Evolutionary conservation across 1,140 invertebrate genomes (phyloP), one percentile per base, ranked within the genome.

Genomic region (Trichomalopsis sarcophagae): DNA sequence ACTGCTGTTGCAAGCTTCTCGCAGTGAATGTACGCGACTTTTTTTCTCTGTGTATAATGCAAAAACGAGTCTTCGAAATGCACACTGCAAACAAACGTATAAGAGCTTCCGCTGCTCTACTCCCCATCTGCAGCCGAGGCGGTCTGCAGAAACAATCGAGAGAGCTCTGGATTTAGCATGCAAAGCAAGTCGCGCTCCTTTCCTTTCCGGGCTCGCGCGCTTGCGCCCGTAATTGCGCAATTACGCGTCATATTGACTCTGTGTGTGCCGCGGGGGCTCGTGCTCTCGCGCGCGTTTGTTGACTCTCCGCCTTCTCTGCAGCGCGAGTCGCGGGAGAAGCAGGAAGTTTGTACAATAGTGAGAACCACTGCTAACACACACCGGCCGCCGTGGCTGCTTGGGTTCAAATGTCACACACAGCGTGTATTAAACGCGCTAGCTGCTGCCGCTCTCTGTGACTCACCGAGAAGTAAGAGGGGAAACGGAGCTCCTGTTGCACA

Each of bases 191-290:
- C 27, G 27, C 9, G 55, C 55, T 62, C 55, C 55, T 62, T 62
- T 62, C 55, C 55, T 62, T 62, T 62, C 55, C 55, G 55, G 55
- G 55, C 55, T 62, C 55, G 55, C 55, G 27, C 71, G 55, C 55
- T 62, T 21, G 78, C 69, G 27, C 71, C 9, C 36, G 71, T 85
- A 85, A 85, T 85, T 81, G 84, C 78, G 62, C 84, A 85, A 85
- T 85, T 85, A 81, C 78, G 71, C 78, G 71, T 81, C 79, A n/a
- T 85, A 81, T 85, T 85, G 84, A 85, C 84, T 76, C 76, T 36
- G 30, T 21, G 10, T 6, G n/a, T 44, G 36, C 13, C 47, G 71
- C 36, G 30, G 27, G 47, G 71, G n/a, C 30, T 9, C 23, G 36
- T 1, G 73, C 36, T n/a, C n/a, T n/a, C n/a, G n/a, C n/a, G 73